A percentile compares a stretch with the other conserved stretches of the same genome.
Conservation (phyloP, 1,140 invertebrate genomes). For the Lordiphosa mommai region DNA sequence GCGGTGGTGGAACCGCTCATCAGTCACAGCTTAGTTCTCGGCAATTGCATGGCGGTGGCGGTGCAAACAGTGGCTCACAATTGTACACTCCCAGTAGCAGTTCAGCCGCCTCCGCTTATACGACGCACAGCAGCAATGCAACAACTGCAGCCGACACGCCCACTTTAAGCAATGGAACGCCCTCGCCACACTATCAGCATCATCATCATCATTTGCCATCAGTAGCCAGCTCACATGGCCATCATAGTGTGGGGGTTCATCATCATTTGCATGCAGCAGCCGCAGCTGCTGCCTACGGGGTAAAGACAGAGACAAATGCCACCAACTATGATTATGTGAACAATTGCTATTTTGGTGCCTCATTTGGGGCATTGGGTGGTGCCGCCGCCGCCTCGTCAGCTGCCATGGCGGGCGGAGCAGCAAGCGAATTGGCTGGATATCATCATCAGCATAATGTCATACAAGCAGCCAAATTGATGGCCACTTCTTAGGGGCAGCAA, state of each 20-base stretch:
- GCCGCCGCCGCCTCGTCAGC: constrained; percentile 44
- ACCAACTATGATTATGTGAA: constrained; percentile 79
- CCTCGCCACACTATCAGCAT: constrained; percentile 72
- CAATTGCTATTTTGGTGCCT: constrained; percentile 74
- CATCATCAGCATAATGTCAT: constrained; percentile 91
- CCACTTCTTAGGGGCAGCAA: constrained; percentile 83
- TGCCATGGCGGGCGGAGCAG: constrained; percentile 72
- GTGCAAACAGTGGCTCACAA: constrained; percentile 31
- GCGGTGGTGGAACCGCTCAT: constrained; percentile 10
- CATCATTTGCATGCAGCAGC: constrained; percentile 65
- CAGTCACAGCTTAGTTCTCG: constrained; percentile 52
- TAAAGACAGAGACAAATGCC: constrained; percentile 73
- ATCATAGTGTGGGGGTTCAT: constrained; percentile 67
- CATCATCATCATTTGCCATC: constrained; percentile 62
- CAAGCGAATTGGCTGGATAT: constrained; percentile 82
- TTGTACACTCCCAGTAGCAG: constrained; percentile 59
- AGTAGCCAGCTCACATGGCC: constrained; percentile 45
- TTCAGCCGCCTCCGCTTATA: constrained; percentile 55
- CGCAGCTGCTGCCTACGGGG: constrained; percentile 60
- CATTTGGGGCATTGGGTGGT: constrained; percentile 58
- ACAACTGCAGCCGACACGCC: constrained; percentile 36
- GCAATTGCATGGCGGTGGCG: constrained; percentile 50
- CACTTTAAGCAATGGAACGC: constrained; percentile 63
- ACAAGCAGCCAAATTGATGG: constrained; percentile 88
- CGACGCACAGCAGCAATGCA: constrained; percentile 48